Conservation (phyloP, 2,113 vertebrate species). For the Blennius ocellaris region DNA sequence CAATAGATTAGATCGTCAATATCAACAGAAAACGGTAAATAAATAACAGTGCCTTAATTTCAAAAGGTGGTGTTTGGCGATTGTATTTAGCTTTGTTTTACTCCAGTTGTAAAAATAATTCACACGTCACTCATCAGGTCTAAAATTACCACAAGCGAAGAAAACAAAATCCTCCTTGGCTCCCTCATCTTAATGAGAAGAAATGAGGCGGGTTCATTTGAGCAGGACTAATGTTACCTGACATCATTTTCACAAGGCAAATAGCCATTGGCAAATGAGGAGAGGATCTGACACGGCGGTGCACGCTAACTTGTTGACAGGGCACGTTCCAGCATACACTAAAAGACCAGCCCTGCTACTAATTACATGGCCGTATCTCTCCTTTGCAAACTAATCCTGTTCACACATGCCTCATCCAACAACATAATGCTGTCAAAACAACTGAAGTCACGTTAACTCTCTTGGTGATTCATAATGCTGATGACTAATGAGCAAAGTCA, state of each 20-base stretch:
- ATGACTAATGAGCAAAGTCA: slow-evolving; percentile 1
- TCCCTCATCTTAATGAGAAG: slow-evolving; percentile 31
- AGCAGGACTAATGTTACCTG: slow-evolving; percentile 56
- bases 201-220: slow-evolving; percentile 33
- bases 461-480: not conserved
- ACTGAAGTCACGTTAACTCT: slow-evolving; percentile 12
- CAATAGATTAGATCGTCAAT: no score
- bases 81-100: not conserved
- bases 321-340: slow-evolving; percentile 39
- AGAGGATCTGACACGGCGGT: slow-evolving; percentile 34
- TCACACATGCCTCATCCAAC: slow-evolving; percentile 4
- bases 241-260: slow-evolving; percentile 57
- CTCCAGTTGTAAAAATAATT: not conserved
- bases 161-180: not conserved
- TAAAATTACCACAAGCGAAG: not conserved
- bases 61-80: not conserved
- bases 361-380: slow-evolving; percentile 31
- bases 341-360: slow-evolving; percentile 36
- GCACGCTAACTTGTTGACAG: slow-evolving; percentile 48
- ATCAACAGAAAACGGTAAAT: no score
- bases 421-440: slow-evolving; percentile 9
- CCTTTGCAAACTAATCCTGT: slow-evolving; percentile 22
- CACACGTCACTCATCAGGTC: not conserved
- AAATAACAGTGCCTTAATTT: no score
- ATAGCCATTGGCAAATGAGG: slow-evolving; percentile 35